Conservation (phyloP, 2,113 vertebrate genomes). For the Lophura nycthemera region DNA sequence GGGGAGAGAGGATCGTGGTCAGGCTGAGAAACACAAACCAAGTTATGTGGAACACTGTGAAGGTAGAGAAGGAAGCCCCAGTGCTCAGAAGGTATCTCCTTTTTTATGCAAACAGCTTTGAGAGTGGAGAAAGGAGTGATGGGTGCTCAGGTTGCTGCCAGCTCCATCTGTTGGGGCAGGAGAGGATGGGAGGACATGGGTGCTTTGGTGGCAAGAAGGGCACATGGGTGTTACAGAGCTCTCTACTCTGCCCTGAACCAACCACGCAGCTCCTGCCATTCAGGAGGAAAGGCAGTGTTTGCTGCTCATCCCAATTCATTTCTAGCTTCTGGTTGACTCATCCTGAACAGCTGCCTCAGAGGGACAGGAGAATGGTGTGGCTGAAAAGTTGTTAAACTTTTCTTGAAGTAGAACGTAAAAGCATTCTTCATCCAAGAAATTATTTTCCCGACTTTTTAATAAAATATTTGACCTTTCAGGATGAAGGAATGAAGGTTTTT, state of each 20-base stretch:
- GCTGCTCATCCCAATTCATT: background rate
- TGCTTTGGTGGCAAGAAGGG: background rate
- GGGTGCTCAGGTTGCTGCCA: background rate
- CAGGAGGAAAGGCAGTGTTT: background rate
- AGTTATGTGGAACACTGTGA: background rate
- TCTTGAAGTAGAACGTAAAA: background rate
- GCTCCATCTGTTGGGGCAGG: background rate
- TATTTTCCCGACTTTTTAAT: conserved; percentile 54
- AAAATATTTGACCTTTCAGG: conserved; percentile 44
- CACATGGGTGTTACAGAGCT: background rate
- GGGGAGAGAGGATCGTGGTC: background rate
- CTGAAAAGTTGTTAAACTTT: conserved; percentile 20
- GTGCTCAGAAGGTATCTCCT: background rate
- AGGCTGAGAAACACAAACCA: background rate
- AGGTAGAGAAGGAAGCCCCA: background rate
- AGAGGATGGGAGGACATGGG: fast-evolving
- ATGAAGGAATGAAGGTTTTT: background rate
- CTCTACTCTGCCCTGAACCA: background rate
- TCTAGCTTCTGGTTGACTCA: background rate
- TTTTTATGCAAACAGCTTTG: background rate
- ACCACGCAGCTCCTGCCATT: background rate
- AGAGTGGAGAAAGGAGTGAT: background rate
- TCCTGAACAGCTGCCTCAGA: background rate
- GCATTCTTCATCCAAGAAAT: conserved; percentile 1
- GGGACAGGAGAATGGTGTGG: background rate